Evolutionary conservation across 1,140 invertebrate genomes (phyloP), one percentile per base, ranked within the genome.

Genomic region (Vanessa tameamea): DNA sequence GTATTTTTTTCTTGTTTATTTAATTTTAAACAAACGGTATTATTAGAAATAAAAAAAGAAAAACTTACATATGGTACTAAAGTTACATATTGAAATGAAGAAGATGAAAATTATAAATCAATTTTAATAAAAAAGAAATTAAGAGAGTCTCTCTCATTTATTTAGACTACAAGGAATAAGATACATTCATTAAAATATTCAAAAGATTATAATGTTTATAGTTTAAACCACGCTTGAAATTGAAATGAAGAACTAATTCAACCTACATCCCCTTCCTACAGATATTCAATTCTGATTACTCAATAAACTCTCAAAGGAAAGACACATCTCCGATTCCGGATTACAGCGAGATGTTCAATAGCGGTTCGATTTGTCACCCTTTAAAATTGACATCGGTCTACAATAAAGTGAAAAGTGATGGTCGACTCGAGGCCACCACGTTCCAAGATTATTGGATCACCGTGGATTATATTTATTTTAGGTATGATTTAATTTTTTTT

Each of bases 391-490:
- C 85, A 16, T 95, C 95, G 0, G 94, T 94, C 12, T 95, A 95
- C 78, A 77, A 87, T 6, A 93, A 94, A 76, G 74, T 70, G 7
- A 93, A 94, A 53, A 43, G 73, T 6, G 77, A 88, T 14, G 88
- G 90, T 1, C 76, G 87, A 43, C 74, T 70, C 8, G 95, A 95
- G 78, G 96, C 94, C 0, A 96, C 96, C 2, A 97, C 97, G 0
- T 94, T 94, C 89, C 97, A 97, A 81, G 90, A 96, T 55, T 75
- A 91, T n/a, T 97, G 97, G 97, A 90, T 96, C 11, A 96, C 95
- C 0, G 97, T 97, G 0, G 97, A 97, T 91, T 97, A 97, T 81
- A 96, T 97, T 74, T 96, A 97, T 83, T 96, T 95, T 78, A 95
- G 94, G 92, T 94, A 93, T 69, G 68, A 37, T 65, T 47, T 67